Percentiles rank a stretch among this genome's conserved stretches.
Evolutionary conservation across 2,797 vertebrate genomes (phyloP).

Genomic region (Cetoscarus ocellatus): DNA sequence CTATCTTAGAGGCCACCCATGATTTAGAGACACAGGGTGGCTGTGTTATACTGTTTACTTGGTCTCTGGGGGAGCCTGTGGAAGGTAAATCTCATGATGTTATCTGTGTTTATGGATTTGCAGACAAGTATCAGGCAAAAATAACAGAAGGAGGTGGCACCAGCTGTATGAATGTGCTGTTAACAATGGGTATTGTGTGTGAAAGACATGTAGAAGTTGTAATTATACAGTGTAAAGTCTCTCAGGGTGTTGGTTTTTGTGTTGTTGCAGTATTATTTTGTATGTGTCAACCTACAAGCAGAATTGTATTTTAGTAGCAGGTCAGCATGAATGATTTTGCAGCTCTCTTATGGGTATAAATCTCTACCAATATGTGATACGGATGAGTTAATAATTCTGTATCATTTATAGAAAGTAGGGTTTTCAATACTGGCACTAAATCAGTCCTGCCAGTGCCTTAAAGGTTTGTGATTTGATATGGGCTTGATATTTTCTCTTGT

Average conservation of each 20-base stretch:
- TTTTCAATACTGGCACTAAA: too few species aligned
- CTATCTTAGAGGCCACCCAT: constrained; percentile 30
- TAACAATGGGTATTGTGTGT: constrained; percentile 13
- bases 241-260: not conserved
- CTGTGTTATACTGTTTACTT: not conserved
- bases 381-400: too few species aligned
- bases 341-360: not conserved
- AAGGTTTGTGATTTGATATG: too few species aligned
- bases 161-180: constrained; percentile 5
- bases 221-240: constrained; percentile 2
- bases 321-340: not conserved
- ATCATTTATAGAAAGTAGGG: too few species aligned
- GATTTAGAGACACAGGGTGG: not conserved
- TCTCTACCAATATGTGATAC: too few species aligned
- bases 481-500: too few species aligned
- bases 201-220: not conserved
- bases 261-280: not conserved
- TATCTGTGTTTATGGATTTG: constrained; percentile 5
- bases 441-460: too few species aligned
- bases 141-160: not conserved
- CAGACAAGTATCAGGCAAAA: not conserved
- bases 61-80: constrained; percentile 1
- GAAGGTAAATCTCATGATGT: constrained; percentile 12
- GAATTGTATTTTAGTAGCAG: not conserved
- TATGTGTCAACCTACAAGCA: not conserved